Base-by-base conservation (phyloP, 2,113 vertebrate genomes). In the Elgaria multicarinata region DNA sequence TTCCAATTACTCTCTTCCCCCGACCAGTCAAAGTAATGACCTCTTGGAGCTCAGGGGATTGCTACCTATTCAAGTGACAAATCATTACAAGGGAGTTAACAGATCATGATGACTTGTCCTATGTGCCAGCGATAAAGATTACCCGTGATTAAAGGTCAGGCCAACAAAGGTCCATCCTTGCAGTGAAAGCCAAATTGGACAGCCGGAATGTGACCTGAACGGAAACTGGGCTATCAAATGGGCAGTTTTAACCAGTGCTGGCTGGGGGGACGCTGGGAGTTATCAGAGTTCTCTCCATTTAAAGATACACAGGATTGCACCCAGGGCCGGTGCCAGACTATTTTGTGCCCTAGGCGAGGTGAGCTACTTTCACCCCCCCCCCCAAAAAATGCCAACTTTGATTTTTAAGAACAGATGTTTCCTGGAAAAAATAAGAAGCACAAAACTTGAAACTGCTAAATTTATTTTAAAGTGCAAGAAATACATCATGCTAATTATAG, bases 31-130 rank as follows among this genome's bases (percentile, higher is more conserved):
- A 79, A 79, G 33, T 26, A 89, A 44, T 84, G 39, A 81, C 13
- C 88, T 67, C 6, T 42, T 80, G 58, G 24, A 46, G 33, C 42
- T 90, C 24, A 62, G 58, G 75, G 20, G 58, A 62, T 79, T 46
- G 62, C 55, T 78, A 79, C 26, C n/a, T 46, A 46, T 79, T 67
- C 42, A 87, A 26, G n/a, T 85, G 83, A 74, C 69, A 85, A 72
- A 85, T 74, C n/a, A 39, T 85, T 74, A 74, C 83, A 77, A 20
- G 28, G 18, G 55, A 64, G 16, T 79, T 53, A 79, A 79, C 77
- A 79, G 55, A 53, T n/a, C 31, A 18, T n/a, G 31, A 53, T 31
- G 33, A 3, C 13, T 79, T 33, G 28, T 55, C 50, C 31, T 50
- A 3, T 50, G 33, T 79, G 77, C 28, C 31, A 33, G 14, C 4